Percentiles rank a stretch among this genome's conserved stretches.
Conservation (phyloP, 1,140 invertebrate species). For the Diachasma alloeum region DNA sequence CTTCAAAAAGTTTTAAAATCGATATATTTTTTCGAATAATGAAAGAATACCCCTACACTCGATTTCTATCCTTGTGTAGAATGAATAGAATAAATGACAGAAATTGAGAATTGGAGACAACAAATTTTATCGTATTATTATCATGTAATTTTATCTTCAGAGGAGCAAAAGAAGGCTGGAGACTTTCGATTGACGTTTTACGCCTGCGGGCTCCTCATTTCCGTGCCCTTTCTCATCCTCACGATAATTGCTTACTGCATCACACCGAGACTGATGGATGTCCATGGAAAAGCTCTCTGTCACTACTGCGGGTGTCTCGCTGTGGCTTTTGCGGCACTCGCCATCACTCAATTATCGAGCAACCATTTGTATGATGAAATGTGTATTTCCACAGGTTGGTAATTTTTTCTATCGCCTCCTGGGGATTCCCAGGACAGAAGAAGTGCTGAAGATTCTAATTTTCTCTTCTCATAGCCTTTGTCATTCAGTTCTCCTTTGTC, state of each 20-base stretch:
- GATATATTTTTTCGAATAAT: too few species aligned
- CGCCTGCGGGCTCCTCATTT: constrained; percentile 61
- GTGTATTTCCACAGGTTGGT: constrained; percentile 59
- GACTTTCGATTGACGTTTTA: constrained; percentile 52
- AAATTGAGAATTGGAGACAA: too few species aligned
- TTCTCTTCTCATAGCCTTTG: constrained; percentile 59
- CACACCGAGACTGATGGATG: constrained; percentile 59
- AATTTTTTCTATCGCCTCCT: neutral
- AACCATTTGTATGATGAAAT: constrained; percentile 43
- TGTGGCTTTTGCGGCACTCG: constrained; percentile 61
- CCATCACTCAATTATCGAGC: constrained; percentile 58
- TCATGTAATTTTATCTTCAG: constrained; percentile 33
- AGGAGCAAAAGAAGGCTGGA: constrained; percentile 17
- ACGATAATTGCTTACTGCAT: constrained; percentile 62
- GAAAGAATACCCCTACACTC: too few species aligned
- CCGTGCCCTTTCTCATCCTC: constrained; percentile 64
- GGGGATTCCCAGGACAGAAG: neutral
- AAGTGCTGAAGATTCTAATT: too few species aligned
- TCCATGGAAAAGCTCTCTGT: constrained; percentile 63
- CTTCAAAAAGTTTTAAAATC: too few species aligned
- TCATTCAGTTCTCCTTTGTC: constrained; percentile 79
- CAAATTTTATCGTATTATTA: too few species aligned
- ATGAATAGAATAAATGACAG: too few species aligned
- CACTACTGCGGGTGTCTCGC: constrained; percentile 62
- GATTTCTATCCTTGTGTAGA: too few species aligned